A percentile compares a stretch with the other conserved stretches of the same genome.
Evolutionary conservation across 2,113 vertebrate species (phyloP).

Genomic region (Sorex fumeus): DNA sequence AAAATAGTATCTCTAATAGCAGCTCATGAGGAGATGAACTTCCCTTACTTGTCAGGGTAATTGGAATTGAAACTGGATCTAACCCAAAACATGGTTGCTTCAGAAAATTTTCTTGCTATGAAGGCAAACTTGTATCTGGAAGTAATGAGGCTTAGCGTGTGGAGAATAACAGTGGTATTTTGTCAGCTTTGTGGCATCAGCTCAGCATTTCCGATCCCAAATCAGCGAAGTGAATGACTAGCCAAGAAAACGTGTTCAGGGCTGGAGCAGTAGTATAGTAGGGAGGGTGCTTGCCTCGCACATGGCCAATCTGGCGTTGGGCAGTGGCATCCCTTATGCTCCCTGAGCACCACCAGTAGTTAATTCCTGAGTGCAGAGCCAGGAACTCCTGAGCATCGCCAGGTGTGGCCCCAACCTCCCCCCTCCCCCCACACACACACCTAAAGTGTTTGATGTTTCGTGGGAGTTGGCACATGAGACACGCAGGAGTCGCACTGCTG

Average conservation of each 20-base stretch:
- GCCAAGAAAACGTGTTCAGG: background rate
- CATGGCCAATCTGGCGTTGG: no score
- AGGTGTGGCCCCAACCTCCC: no score
- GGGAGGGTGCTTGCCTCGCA: no score
- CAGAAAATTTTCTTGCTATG: background rate
- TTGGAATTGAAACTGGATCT: background rate
- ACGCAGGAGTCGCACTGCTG: background rate
- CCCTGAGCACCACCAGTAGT: no score
- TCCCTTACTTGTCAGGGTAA: background rate
- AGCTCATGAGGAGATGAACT: background rate
- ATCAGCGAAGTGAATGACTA: background rate
- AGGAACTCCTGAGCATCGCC: no score
- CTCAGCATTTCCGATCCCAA: slow-evolving; percentile 26
- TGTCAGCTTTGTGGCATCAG: background rate
- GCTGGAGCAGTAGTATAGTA: no score
- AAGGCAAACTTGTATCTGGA: background rate
- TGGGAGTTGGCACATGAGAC: background rate
- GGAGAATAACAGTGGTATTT: background rate
- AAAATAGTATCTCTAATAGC: background rate
- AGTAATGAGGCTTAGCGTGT: background rate
- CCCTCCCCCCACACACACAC: no score
- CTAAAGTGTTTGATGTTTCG: background rate
- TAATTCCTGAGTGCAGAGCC: no score
- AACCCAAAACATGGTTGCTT: background rate
- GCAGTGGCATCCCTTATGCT: no score